A percentile compares a stretch with the other conserved stretches of the same genome.
Conservation (phyloP, 2,888 invertebrate genomes). For the Polymixis lichenea region DNA sequence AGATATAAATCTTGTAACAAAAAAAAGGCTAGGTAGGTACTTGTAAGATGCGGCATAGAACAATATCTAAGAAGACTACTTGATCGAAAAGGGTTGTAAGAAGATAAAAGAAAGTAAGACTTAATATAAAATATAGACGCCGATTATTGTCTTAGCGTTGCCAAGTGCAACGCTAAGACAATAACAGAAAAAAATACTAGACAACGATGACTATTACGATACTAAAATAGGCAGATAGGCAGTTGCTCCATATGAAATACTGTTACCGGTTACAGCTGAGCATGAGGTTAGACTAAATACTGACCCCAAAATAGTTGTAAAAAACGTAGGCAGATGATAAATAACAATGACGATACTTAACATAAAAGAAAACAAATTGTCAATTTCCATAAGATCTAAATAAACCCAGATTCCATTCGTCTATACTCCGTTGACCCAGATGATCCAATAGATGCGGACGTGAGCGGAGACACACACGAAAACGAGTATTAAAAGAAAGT, state of each 20-base stretch:
- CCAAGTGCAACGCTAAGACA: background rate
- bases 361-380: background rate
- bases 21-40: too few species aligned
- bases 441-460: conserved; percentile 17
- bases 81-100: too few species aligned
- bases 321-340: background rate
- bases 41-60: too few species aligned
- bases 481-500: conserved; percentile 63
- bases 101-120: background rate
- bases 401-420: conserved; percentile 1
- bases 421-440: conserved; percentile 39
- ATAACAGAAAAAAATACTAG: background rate
- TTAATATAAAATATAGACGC: background rate
- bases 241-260: background rate
- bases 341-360: background rate
- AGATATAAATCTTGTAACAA: too few species aligned
- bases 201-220: background rate
- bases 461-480: conserved; percentile 27
- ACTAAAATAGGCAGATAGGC: background rate
- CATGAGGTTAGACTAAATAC: background rate
- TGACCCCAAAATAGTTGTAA: background rate
- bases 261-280: too few species aligned
- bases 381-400: background rate
- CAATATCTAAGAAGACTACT: background rate
- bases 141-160: too few species aligned